Base-by-base conservation (phyloP, 2,797 vertebrate species). In the Pseudopleuronectes americanus region DNA sequence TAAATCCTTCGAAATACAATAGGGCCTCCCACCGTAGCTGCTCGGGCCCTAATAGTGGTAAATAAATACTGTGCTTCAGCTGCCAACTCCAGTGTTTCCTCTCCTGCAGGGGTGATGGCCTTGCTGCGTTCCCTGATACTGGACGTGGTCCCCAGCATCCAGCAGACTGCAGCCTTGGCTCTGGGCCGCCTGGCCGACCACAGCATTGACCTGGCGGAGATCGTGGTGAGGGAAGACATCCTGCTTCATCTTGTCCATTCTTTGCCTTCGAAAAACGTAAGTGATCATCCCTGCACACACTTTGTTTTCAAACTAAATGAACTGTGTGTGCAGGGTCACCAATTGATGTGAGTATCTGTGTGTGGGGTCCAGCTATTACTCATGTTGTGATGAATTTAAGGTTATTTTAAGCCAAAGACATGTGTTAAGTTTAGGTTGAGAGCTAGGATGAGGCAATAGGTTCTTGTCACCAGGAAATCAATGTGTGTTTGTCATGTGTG, bases 181-280 rank as follows among this genome's bases (percentile, higher is more conserved):
- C 91, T 99, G 57, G 96, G 96, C 80, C 96, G 95, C 58, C 95
- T 99, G 87, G 96, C 96, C 70, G 96, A 96, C 84, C 94, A 95
- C 74, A 97, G 93, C 0, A 89, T 95, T 22, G 94, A 95, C 85
- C 92, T 99, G 89, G 97, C 97, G 62, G 95, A 96, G 87, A 95
- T 95, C 2, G 88, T 98, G 0, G 96, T 99, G 80, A 96, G 93
- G 85, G 96, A 92, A n/a, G 94, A 94, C 89, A 96, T 99, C 93
- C 95, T 99, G 89, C 96, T 96, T 14, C 95, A 96, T 82, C 95
- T 99, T 66, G 84, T 97, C 68, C 92, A 93, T 83, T 96, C 96
- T 14, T 79, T 98, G 90, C 89, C 93, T 79, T 93, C 95, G 10
- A 95, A 97, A 86, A 98, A 97, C 57, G 97, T 98, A 92, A 96